Evolutionary conservation across 2,113 vertebrate species (phyloP).

Genomic region (Empidonax alnorum): DNA sequence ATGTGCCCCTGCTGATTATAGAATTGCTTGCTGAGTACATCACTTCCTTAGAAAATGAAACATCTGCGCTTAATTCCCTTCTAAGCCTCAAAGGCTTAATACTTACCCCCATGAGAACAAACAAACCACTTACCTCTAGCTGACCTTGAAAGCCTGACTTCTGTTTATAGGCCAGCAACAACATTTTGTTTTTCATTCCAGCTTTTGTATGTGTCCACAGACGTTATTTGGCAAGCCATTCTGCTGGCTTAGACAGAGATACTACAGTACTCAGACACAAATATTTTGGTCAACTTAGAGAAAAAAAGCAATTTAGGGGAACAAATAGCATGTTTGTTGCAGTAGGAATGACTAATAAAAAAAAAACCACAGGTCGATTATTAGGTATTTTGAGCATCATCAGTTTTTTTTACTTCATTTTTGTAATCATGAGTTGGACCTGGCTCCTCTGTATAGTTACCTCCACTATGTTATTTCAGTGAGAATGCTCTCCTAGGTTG

Average conservation of each 20-base stretch:
- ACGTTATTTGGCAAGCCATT: not conserved
- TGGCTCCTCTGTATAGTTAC: not conserved
- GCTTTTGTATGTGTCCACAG: not conserved
- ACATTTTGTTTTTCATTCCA: conserved; percentile 1
- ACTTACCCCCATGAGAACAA: conserved; percentile 2
- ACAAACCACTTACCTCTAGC: not conserved
- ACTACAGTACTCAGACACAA: not conserved
- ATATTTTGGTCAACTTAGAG: not conserved
- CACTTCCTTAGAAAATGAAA: conserved; percentile 23
- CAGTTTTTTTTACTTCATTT: not conserved
- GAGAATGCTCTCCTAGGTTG: not conserved
- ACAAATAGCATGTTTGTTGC: not conserved
- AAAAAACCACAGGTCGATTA: not conserved
- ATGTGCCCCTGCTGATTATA: not conserved
- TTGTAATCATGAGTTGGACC: not conserved
- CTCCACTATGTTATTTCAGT: not conserved
- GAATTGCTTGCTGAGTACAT: not conserved
- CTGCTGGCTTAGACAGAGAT: not conserved
- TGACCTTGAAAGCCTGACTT: conserved; percentile 20
- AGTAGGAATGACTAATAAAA: not conserved
- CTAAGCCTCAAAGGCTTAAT: conserved; percentile 25
- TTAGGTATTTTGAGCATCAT: not conserved
- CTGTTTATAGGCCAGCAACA: not conserved
- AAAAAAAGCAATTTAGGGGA: not conserved
- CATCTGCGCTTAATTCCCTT: conserved; percentile 31